Base-by-base conservation (phyloP, 1,140 invertebrate species). In the Calycopis cecrops region DNA sequence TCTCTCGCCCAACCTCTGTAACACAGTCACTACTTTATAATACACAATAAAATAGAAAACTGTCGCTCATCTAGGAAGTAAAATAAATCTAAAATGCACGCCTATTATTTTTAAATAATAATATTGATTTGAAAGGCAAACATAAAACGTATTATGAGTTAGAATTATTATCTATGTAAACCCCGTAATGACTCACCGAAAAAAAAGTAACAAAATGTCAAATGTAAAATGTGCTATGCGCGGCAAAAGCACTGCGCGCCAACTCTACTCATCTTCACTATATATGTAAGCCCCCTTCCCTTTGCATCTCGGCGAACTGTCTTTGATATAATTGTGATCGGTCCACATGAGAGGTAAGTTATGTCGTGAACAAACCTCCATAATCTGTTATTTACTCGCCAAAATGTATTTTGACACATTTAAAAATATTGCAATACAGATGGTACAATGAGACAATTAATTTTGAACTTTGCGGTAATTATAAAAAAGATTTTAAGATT, bases 211-310 rank as follows among this genome's bases (percentile, higher is more conserved):
- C 12, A 9, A 16, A 17, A 48, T 50, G 61, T 53, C 51, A 17
- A 57, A 62, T 44, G 50, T 53, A 63, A 66, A 66, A 52, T 28
- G 55, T 51, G 40, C 65, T 55, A 53, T 60, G 57, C 68, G 66
- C 59, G 64, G 40, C 56, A 35, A 52, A 49, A 60, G 54, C 68
- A 69, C 69, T 57, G 60, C 28, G 42, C 14, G 35, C 3, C 42
- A 33, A 47, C 44, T 34, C 3, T 12, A 60, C 67, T 63, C 72
- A 63, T 65, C 72, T 68, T 64, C 61, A 21, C 69, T 78, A 67
- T 78, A 78, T 78, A 78, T 65, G 64, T 58, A 37, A 53, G 17
- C 62, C 73, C 73, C 71, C 67, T 66, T 63, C 50, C 40, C 55
- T 33, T 37, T 50, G 44, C 54, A 62, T 57, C 65, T 59, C 14